Conservation (phyloP, 2,797 vertebrate genomes). For the Trachops cirrhosus region DNA sequence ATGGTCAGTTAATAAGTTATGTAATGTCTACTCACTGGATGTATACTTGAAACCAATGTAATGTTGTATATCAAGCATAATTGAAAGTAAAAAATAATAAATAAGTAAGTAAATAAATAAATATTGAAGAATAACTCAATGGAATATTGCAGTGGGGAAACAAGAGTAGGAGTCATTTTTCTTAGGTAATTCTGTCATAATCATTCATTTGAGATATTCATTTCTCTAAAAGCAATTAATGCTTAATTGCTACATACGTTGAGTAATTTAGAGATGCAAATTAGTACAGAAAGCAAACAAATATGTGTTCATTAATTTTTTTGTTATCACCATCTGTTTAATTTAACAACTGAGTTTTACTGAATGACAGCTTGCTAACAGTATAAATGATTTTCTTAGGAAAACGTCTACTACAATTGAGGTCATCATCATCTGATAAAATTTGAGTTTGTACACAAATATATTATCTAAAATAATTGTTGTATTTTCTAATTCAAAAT, state of each 20-base stretch:
- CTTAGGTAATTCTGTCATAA: conserved; percentile 69
- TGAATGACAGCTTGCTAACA: conserved; percentile 83
- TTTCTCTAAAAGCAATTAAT: conserved; percentile 86
- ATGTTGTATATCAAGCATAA: too few species aligned
- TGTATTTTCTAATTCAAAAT: conserved; percentile 72
- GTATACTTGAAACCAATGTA: too few species aligned
- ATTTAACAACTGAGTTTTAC: conserved; percentile 84
- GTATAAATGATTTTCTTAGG: conserved; percentile 79
- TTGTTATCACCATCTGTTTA: conserved; percentile 86
- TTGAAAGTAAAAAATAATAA: too few species aligned
- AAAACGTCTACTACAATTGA: conserved; percentile 80
- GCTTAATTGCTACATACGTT: conserved; percentile 83
- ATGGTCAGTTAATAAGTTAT: too few species aligned
- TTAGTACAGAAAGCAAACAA: conserved; percentile 81
- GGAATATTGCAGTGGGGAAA: background rate
- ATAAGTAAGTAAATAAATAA: too few species aligned
- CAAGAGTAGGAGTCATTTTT: conserved; percentile 13
- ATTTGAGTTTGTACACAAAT: conserved; percentile 74
- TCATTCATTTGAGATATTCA: conserved; percentile 83
- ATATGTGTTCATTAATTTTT: conserved; percentile 84
- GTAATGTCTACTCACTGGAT: too few species aligned
- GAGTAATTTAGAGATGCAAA: conserved; percentile 86
- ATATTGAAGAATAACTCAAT: background rate
- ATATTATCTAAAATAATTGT: conserved; percentile 76
- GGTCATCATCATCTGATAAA: conserved; percentile 80